Evolutionary conservation across 2,888 invertebrate species (phyloP).

Genomic region (Drosophila anomalata): DNA sequence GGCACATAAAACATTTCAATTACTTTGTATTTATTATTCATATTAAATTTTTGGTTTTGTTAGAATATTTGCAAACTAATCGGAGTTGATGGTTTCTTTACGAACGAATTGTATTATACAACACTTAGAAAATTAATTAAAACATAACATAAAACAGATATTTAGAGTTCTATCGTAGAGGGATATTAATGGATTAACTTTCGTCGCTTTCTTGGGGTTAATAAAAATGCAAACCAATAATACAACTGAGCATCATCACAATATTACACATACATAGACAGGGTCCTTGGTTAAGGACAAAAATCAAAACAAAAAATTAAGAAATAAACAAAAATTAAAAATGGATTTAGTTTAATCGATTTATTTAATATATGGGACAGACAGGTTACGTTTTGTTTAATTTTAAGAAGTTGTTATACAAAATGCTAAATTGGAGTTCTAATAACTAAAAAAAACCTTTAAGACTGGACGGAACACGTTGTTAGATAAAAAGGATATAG

Average conservation of each 20-base stretch:
- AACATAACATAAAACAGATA: conserved; percentile 29
- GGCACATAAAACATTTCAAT: conserved; percentile 53
- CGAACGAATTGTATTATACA: conserved; percentile 52
- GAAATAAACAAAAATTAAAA: conserved; percentile 43
- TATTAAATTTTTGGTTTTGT: conserved; percentile 22
- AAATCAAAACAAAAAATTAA: conserved; percentile 20
- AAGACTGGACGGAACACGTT: conserved; percentile 39
- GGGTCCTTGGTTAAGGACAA: conserved; percentile 20
- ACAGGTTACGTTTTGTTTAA: conserved; percentile 46
- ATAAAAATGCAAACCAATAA: conserved; percentile 50
- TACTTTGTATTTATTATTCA: conserved; percentile 38
- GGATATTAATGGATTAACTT: neutral
- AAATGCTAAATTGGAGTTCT: conserved; percentile 60
- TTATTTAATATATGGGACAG: conserved; percentile 38
- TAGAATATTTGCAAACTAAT: conserved; percentile 40
- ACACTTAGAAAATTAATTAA: conserved; percentile 43
- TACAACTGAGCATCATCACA: conserved; percentile 56
- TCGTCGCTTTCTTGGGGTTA: conserved; percentile 2
- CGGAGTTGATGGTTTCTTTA: conserved; percentile 33
- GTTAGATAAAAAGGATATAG: conserved; percentile 28
- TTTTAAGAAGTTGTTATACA: conserved; percentile 48
- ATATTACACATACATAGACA: conserved; percentile 55
- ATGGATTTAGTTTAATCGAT: conserved; percentile 7
- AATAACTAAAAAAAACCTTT: conserved; percentile 18
- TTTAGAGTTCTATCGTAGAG: neutral